A percentile compares a stretch with the other conserved stretches of the same genome.
Evolutionary conservation across 2,113 vertebrate genomes (phyloP).

Genomic region (Takifugu bimaculatus): DNA sequence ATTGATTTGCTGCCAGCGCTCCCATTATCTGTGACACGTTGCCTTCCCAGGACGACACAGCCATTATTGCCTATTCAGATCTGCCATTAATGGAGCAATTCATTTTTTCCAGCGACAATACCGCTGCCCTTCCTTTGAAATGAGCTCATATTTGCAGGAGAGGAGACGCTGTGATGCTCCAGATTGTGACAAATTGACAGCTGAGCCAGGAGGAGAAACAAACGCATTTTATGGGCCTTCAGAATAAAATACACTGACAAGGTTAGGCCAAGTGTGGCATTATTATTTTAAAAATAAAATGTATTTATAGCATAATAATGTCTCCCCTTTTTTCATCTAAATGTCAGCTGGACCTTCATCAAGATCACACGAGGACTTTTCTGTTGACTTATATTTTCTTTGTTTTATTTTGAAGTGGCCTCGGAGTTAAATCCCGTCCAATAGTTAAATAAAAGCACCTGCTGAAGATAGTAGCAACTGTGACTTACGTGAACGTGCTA

Average conservation of each 20-base stretch:
- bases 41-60: slow-evolving; percentile 54
- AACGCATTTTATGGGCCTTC: too few species aligned
- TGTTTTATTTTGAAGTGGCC: too few species aligned
- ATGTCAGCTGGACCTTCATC: not conserved
- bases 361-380: too few species aligned
- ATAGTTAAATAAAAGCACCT: too few species aligned
- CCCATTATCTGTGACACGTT: slow-evolving; percentile 8
- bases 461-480: too few species aligned
- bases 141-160: too few species aligned
- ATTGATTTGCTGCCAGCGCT: slow-evolving; percentile 23
- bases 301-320: too few species aligned
- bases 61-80: slow-evolving; percentile 60
- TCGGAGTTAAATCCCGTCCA: slow-evolving; percentile 2
- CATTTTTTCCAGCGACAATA: slow-evolving; percentile 54
- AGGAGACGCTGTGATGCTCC: slow-evolving; percentile 38
- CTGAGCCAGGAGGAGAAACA: slow-evolving; percentile 4
- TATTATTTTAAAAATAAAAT: too few species aligned
- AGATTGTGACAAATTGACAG: slow-evolving; percentile 52
- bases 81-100: slow-evolving; percentile 60
- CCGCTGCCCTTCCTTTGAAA: slow-evolving; percentile 2
- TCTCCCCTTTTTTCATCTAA: slow-evolving; percentile 3
- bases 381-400: too few species aligned
- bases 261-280: too few species aligned
- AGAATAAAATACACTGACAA: too few species aligned
- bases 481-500: too few species aligned